Base-by-base conservation (phyloP, 2,113 vertebrate species). In the Typhlomys cinereus region DNA sequence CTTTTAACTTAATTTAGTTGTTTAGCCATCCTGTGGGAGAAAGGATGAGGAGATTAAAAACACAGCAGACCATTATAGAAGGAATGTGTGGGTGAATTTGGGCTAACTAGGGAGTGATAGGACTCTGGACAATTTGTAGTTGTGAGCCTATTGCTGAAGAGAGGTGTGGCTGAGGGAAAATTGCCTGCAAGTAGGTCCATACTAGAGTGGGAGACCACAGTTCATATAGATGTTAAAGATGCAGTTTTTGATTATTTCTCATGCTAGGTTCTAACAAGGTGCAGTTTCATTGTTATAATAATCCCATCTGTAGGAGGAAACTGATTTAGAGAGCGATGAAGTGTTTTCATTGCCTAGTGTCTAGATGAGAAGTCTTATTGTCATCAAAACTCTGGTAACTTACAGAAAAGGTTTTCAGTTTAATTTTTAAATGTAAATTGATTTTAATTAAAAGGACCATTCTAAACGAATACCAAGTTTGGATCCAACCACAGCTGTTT, bases 361-460 rank as follows among this genome's bases (percentile, higher is more conserved):
- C 44, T 70, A 73, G 62, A 54, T 5, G 48, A 23, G 7, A 74
- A 70, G 36, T 34, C 36, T 50, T 9, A 66, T 64, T 84, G 50
- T 79, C 59, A 46, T 82, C 46, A 70, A 25, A 75, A 48, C 44
- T 85, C 44, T 44, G 9, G 57, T 41, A 31, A 48, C 41, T 41
- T 93, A 79, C 41, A 59, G 20, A 80, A 71, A 90, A 62, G 34
- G 89, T n/a, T n/a, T n/a, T n/a, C 15, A 48, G 52, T 73, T 87
- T 88, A 70, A 20, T 39, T 57, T 41, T 74, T 20, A 57, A 74
- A 70, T 84, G 9, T n/a, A 52, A 78, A 36, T 61, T 27, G 79
- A 76, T 86, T 91, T 88, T 85, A 44, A 5, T 88, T 89, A 71
- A 84, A 85, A 94, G 82, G 50, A 44, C 4, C 85, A 80, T 73